phyloP scores from a whole-genome alignment of 1,140 invertebrate species.

The Papilio aristodemus region DNA sequence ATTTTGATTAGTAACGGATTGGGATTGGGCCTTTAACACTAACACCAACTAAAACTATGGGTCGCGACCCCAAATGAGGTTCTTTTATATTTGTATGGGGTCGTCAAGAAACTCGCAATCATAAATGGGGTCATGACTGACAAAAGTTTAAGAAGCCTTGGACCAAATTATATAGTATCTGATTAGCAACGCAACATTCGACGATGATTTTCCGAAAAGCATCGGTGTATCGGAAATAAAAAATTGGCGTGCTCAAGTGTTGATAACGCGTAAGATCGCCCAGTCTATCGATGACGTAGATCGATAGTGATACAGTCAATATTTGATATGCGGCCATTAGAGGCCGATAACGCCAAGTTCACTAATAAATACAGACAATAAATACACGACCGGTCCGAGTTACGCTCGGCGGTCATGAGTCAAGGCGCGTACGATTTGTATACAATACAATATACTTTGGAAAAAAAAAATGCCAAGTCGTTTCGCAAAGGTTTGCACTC shows the following conservation, averaged over 20 bases:
- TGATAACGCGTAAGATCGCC: slow-evolving; percentile 9
- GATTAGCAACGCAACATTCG: background rate
- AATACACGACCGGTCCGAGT: slow-evolving; percentile 38
- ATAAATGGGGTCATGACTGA: too few species aligned
- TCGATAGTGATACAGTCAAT: slow-evolving; percentile 68
- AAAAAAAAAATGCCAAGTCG: slow-evolving; percentile 26
- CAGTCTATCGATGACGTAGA: slow-evolving; percentile 62
- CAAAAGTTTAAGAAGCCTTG: too few species aligned
- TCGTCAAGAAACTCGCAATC: too few species aligned
- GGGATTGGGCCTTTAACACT: too few species aligned
- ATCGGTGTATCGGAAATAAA: slow-evolving; percentile 23
- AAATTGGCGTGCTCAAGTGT: slow-evolving; percentile 31
- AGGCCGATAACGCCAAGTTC: slow-evolving; percentile 64
- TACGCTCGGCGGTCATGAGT: slow-evolving; percentile 36
- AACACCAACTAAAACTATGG: too few species aligned
- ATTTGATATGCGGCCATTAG: slow-evolving; percentile 71
- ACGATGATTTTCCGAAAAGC: background rate
- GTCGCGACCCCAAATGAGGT: too few species aligned
- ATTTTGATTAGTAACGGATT: too few species aligned
- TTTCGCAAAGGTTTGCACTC: background rate
- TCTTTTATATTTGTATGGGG: too few species aligned
- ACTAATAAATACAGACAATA: slow-evolving; percentile 63
- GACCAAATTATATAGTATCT: background rate
- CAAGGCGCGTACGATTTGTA: slow-evolving; percentile 38
- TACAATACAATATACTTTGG: slow-evolving; percentile 24